phyloP scores from a whole-genome alignment of 2,888 invertebrate species.

The Andrena bicolor region DNA sequence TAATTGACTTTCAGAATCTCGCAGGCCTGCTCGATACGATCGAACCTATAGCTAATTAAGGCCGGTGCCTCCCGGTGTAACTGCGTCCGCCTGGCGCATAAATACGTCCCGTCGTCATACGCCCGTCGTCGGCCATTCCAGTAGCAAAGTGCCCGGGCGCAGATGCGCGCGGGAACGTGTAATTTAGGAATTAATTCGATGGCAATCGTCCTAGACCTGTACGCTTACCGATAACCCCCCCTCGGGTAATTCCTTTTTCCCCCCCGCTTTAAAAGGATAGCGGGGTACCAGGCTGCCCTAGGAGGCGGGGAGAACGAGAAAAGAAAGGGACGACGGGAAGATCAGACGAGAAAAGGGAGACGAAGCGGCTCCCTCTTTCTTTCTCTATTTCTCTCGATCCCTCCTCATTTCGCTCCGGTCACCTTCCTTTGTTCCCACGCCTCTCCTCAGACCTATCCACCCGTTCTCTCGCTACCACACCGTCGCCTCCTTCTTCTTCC shows the following conservation, averaged over 20 bases:
- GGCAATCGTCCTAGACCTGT: conserved; percentile 23
- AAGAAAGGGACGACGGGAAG: conserved; percentile 58
- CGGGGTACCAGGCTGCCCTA: conserved; percentile 37
- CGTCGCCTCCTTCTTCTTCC: conserved; percentile 27
- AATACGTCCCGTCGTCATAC: neutral
- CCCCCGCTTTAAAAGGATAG: conserved; percentile 17
- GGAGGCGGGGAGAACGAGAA: conserved; percentile 23
- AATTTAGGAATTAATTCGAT: conserved; percentile 51
- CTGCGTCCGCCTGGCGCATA: neutral
- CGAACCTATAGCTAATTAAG: conserved; percentile 14
- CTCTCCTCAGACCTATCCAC: conserved; percentile 69
- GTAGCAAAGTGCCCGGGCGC: neutral
- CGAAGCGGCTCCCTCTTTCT: conserved; percentile 18
- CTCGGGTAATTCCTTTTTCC: conserved; percentile 53
- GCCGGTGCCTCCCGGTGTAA: neutral
- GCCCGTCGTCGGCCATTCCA: neutral
- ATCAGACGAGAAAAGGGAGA: conserved; percentile 43
- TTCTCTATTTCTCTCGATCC: conserved; percentile 43
- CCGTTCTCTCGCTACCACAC: conserved; percentile 8
- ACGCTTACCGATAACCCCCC: conserved; percentile 32
- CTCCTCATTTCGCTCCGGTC: conserved; percentile 61
- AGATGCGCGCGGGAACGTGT: conserved; percentile 3
- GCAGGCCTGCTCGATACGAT: conserved; percentile 10
- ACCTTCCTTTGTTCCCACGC: conserved; percentile 83
- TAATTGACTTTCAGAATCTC: conserved; percentile 18